phyloP scores from a whole-genome alignment of 2,113 vertebrate genomes.

The Trichomycterus rosablanca region DNA sequence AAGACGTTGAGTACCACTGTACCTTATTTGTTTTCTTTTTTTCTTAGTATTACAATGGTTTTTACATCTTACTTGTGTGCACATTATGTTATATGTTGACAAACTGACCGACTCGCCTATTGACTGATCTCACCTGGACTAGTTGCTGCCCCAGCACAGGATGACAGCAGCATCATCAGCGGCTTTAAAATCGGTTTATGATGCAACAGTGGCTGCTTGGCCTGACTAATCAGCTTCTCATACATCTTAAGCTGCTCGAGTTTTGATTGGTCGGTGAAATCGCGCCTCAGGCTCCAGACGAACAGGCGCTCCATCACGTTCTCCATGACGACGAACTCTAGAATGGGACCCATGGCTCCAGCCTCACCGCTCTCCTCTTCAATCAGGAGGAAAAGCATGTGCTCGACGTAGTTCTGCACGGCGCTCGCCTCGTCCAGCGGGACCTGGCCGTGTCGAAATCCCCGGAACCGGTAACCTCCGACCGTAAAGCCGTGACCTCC shows the following conservation, averaged over 20 bases:
- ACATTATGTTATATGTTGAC: too few relatives aligned
- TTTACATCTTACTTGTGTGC: too few relatives aligned
- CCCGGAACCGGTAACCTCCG: slow-evolving; percentile 30
- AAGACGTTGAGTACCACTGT: too few relatives aligned
- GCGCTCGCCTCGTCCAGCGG: slow-evolving; percentile 88
- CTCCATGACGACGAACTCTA: slow-evolving; percentile 95
- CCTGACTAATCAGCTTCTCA: slow-evolving; percentile 88
- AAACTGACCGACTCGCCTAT: too few relatives aligned
- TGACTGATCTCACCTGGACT: too few relatives aligned
- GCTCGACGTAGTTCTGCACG: slow-evolving; percentile 97
- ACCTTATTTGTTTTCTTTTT: too few relatives aligned
- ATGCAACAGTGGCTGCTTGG: slow-evolving; percentile 87
- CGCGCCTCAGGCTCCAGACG: slow-evolving; percentile 90
- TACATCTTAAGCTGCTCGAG: slow-evolving; percentile 96
- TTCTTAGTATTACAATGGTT: too few relatives aligned
- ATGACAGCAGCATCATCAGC: slow-evolving; percentile 94
- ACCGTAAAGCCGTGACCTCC: not conserved
- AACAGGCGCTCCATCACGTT: slow-evolving; percentile 98
- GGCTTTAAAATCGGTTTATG: slow-evolving; percentile 92
- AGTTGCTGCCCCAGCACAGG: slow-evolving; percentile 74
- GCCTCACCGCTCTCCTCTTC: slow-evolving; percentile 83
- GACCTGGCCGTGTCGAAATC: slow-evolving; percentile 70
- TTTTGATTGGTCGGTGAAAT: slow-evolving; percentile 94
- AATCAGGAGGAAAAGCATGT: slow-evolving; percentile 92
- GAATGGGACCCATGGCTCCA: slow-evolving; percentile 92